phyloP scores from a whole-genome alignment of 2,113 vertebrate genomes.

The Pimephales promelas region DNA sequence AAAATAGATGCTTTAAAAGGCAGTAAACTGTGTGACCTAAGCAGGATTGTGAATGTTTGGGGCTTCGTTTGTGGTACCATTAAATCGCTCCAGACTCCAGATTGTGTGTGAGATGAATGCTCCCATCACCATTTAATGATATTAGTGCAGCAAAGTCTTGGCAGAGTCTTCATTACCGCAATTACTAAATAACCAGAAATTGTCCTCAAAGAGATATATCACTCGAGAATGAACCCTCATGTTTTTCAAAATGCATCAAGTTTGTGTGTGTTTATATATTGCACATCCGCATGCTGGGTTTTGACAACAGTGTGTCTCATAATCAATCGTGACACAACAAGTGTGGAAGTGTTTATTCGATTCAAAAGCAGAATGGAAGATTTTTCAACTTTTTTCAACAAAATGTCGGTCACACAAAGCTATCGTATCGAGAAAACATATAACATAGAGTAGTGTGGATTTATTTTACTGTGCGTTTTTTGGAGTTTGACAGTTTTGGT shows the following conservation, averaged over 20 bases:
- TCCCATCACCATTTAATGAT: not conserved
- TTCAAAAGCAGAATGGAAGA: too few relatives aligned
- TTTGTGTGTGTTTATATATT: not conserved
- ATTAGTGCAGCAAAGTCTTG: slow-evolving; percentile 1
- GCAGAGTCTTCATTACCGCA: not conserved
- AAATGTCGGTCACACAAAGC: too few relatives aligned
- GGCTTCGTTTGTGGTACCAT: not conserved
- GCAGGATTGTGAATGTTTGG: slow-evolving; percentile 26
- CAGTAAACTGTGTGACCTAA: slow-evolving; percentile 30
- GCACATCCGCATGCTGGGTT: too few relatives aligned
- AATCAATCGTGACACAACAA: too few relatives aligned
- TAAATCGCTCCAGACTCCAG: not conserved
- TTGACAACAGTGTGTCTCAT: too few relatives aligned
- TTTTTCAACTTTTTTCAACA: too few relatives aligned
- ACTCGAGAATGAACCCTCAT: too few relatives aligned
- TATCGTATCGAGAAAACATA: too few relatives aligned
- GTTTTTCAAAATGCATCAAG: not conserved
- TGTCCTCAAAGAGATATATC: not conserved
- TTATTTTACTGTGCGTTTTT: too few relatives aligned
- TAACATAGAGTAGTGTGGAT: too few relatives aligned
- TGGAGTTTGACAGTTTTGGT: not conserved
- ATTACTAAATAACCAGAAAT: not conserved
- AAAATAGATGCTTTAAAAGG: slow-evolving; percentile 38
- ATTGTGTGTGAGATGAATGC: not conserved
- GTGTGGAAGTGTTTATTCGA: too few relatives aligned